A percentile compares a stretch with the other conserved stretches of the same genome.
phyloP scores from a whole-genome alignment of 1,140 invertebrate genomes.

The Drosophila miranda region DNA sequence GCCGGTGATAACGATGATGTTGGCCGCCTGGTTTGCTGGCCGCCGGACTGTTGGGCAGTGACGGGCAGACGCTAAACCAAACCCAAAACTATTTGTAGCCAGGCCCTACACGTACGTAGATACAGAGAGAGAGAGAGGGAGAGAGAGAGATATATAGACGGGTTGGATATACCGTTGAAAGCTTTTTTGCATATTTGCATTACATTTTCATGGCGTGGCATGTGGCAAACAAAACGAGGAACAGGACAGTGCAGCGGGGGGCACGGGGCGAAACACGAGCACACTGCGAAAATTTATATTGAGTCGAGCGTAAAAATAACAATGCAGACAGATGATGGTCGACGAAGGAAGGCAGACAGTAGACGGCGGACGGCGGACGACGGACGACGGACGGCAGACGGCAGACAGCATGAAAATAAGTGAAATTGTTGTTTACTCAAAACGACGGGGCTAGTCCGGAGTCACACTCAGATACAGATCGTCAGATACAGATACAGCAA shows the following conservation, averaged over 20 bases:
- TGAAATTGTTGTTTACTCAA: conserved; percentile 79
- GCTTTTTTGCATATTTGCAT: conserved; percentile 77
- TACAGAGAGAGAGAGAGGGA: not conserved
- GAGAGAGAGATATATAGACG: not conserved
- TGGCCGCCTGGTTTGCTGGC: conserved; percentile 28
- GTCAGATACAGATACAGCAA: not conserved
- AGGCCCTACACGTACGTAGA: not conserved
- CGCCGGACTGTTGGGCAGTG: conserved; percentile 13
- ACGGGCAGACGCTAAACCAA: conserved; percentile 41
- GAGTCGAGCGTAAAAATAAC: conserved; percentile 80
- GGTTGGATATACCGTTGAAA: conserved; percentile 58
- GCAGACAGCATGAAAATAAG: conserved; percentile 80
- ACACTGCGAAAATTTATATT: conserved; percentile 68
- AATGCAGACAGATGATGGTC: conserved; percentile 67
- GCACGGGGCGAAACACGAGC: too few relatives aligned
- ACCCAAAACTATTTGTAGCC: conserved; percentile 65
- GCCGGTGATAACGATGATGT: conserved; percentile 75
- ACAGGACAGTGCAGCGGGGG: conserved; percentile 2
- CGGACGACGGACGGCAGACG: conserved; percentile 11
- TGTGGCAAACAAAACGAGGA: conserved; percentile 49
- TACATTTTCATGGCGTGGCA: conserved; percentile 74
- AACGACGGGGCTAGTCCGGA: conserved; percentile 43
- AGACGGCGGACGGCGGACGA: conserved; percentile 15
- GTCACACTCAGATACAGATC: not conserved
- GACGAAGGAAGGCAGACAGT: conserved; percentile 20